Evolutionary conservation across 2,113 vertebrate genomes (phyloP).

Genomic region (Pagrus major): DNA sequence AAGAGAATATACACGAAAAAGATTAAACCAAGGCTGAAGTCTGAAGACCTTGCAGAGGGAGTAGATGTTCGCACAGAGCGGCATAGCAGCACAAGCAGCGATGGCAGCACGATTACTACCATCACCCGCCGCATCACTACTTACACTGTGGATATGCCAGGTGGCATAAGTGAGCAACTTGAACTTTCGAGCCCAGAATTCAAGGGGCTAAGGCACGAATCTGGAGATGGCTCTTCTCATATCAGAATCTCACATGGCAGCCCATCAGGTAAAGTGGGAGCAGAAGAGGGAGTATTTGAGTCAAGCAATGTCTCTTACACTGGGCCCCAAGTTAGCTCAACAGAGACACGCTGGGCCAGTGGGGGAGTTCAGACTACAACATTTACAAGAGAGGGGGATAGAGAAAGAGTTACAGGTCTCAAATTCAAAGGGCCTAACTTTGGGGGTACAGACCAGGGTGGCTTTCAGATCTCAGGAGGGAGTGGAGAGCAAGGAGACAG

Average conservation of each 20-base stretch:
- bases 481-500: slow-evolving; percentile 54
- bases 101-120: slow-evolving; percentile 89
- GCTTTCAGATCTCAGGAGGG: slow-evolving; percentile 58
- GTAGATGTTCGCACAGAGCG: slow-evolving; percentile 86
- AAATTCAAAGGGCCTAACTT: slow-evolving; percentile 74
- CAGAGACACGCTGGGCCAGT: slow-evolving; percentile 71
- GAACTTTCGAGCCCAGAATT: slow-evolving; percentile 86
- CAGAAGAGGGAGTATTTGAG: slow-evolving; percentile 75
- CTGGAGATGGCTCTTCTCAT: slow-evolving; percentile 77
- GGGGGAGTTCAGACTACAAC: slow-evolving; percentile 69
- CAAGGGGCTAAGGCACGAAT: slow-evolving; percentile 82
- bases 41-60: slow-evolving; percentile 89
- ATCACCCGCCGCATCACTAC: slow-evolving; percentile 93
- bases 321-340: slow-evolving; percentile 68
- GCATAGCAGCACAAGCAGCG: slow-evolving; percentile 92
- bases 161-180: slow-evolving; percentile 83
- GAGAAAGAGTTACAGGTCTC: slow-evolving; percentile 62
- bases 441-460: slow-evolving; percentile 56
- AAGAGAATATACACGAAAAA: slow-evolving; percentile 94
- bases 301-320: slow-evolving; percentile 72
- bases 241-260: slow-evolving; percentile 75
- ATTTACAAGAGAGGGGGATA: slow-evolving; percentile 67
- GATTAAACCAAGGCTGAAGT: slow-evolving; percentile 93
- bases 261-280: slow-evolving; percentile 70
- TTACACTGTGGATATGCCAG: slow-evolving; percentile 92